These are phyloP conservation scores for Microtus montanus DNA, from an alignment of 2,113 vertebrate species.

Conservation along the genomic window DNA sequence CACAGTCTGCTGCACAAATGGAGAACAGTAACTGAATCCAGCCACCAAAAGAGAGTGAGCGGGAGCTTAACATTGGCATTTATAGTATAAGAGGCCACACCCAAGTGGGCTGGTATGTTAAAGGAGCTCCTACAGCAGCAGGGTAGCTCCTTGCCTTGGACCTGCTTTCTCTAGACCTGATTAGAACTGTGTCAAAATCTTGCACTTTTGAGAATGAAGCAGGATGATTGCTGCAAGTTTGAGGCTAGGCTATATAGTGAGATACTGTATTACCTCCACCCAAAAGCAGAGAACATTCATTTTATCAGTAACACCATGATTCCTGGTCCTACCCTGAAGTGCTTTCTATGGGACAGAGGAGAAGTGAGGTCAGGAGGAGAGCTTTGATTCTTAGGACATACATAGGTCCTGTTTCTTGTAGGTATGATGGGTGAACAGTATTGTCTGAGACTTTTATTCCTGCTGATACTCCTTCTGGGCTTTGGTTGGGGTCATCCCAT, in stretches of 20 bases:
- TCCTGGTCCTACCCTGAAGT: background rate
- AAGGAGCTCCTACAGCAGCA: too few relatives aligned
- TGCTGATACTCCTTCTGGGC: too few relatives aligned
- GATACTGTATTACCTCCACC: background rate
- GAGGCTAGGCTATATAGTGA: background rate
- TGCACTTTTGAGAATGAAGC: background rate
- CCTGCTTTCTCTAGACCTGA: background rate
- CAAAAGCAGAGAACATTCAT: background rate
- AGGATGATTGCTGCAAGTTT: background rate
- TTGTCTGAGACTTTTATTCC: background rate
- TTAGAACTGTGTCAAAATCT: background rate
- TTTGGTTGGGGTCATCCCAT: background rate
- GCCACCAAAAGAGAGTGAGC: too few relatives aligned
- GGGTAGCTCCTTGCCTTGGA: background rate
- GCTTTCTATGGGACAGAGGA: background rate
- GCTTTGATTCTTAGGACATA: background rate
- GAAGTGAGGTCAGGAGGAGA: background rate
- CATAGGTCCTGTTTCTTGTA: too few relatives aligned
- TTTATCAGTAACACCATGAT: too few relatives aligned
- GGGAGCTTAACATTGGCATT: too few relatives aligned
- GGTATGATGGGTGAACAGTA: too few relatives aligned
- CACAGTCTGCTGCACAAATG: too few relatives aligned
- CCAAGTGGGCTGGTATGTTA: too few relatives aligned
- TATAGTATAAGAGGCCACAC: too few relatives aligned
- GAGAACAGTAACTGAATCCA: too few relatives aligned